Conservation (phyloP, 2,888 invertebrate species). For the Glyphotaelius pellucidus region DNA sequence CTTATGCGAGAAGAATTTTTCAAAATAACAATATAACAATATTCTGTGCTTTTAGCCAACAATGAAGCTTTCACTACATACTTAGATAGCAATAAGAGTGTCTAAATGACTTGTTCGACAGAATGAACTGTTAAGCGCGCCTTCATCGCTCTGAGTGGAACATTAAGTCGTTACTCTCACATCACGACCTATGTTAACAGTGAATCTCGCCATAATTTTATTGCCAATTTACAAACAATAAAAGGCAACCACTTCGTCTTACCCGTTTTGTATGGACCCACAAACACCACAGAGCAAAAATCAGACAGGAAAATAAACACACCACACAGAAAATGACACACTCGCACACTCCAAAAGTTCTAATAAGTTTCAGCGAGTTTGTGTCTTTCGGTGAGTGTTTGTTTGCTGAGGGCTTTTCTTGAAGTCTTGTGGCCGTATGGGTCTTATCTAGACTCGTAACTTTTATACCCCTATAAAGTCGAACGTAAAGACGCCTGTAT, state of each 20-base stretch:
- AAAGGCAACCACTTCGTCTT: slow-evolving; percentile 72
- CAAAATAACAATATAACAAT: not conserved
- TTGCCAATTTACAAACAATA: slow-evolving; percentile 80
- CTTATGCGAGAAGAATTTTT: not conserved
- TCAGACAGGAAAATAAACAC: slow-evolving; percentile 21
- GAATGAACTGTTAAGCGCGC: slow-evolving; percentile 42
- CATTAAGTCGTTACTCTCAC: slow-evolving; percentile 45
- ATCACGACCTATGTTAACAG: slow-evolving; percentile 54
- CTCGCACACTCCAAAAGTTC: not conserved
- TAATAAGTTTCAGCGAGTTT: not conserved
- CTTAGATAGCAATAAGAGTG: not conserved
- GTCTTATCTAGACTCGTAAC: slow-evolving; percentile 77
- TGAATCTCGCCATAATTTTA: slow-evolving; percentile 73
- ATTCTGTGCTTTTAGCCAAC: not conserved
- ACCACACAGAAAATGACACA: not conserved
- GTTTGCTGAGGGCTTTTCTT: slow-evolving; percentile 74
- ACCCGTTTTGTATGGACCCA: slow-evolving; percentile 45
- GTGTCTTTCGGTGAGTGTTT: not conserved
- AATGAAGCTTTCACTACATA: slow-evolving; percentile 2
- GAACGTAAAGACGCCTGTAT: slow-evolving; percentile 55
- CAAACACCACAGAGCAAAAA: not conserved
- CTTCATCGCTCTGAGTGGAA: slow-evolving; percentile 35
- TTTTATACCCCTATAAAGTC: slow-evolving; percentile 77
- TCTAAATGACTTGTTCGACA: slow-evolving; percentile 44
- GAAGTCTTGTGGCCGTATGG: slow-evolving; percentile 72